These are phyloP conservation scores for Caracal caracal DNA, from an alignment of 2,113 vertebrate genomes.

Conservation along the genomic window DNA sequence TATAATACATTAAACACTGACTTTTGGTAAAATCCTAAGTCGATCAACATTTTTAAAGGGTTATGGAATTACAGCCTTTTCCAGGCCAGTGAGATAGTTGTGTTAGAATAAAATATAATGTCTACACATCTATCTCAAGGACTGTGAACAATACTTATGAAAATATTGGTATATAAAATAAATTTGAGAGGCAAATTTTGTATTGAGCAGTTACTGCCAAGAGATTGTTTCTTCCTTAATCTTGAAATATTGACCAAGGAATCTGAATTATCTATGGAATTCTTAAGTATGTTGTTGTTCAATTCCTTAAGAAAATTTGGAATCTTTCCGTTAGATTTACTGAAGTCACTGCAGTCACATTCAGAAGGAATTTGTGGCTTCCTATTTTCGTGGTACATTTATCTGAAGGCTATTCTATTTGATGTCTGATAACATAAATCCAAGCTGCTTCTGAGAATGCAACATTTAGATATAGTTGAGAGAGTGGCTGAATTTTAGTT, in stretches of 20 bases:
- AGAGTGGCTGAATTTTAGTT: not conserved
- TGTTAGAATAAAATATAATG: not conserved
- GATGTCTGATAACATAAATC: not conserved
- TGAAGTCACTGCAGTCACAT: not conserved
- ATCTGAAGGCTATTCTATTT: not conserved
- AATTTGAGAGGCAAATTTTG: not conserved
- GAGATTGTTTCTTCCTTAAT: not conserved
- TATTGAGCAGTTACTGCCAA: not conserved
- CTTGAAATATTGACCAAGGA: not conserved
- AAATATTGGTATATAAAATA: not conserved
- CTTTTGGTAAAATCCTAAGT: conserved; percentile 62
- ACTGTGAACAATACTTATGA: not conserved
- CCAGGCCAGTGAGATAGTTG: not conserved
- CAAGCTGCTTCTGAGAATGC: not conserved
- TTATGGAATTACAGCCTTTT: not conserved
- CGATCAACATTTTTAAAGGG: conserved; percentile 38
- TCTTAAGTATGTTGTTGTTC: not conserved
- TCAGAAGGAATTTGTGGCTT: not conserved
- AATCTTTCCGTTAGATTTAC: not conserved
- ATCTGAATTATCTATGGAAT: not conserved
- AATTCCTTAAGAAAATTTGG: not conserved
- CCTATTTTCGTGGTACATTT: not conserved
- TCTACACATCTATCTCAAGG: not conserved
- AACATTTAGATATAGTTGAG: not conserved
- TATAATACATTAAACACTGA: conserved; percentile 19